Base-by-base conservation (phyloP, 1,140 invertebrate genomes). In the Tribolium madens region DNA sequence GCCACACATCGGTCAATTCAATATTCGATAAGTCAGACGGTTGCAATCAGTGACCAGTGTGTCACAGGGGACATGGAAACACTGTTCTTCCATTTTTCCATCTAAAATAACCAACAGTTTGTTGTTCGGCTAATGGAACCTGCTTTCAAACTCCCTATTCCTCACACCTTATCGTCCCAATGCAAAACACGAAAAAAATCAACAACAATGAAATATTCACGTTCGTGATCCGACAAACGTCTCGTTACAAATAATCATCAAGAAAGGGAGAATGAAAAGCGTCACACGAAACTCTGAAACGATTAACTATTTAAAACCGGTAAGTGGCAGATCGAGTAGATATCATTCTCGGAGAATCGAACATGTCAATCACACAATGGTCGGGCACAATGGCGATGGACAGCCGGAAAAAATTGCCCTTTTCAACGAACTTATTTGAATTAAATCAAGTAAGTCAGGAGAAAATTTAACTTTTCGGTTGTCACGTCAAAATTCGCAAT, bases 81-180 rank as follows among this genome's bases (percentile, higher is more conserved):
- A 82, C 74, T 82, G 81, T 82, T 82, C 81, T 80, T 82, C 81
- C 81, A 82, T 82, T 82, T 80, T 82, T 82, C 81, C 79, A 82
- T 73, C 81, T 79, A 80, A 80, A 82, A 82, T 80, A 79, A 80
- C 78, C 76, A 82, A 79, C 77, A 80, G 77, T 73, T 77, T 73
- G 74, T 81, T 81, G 81, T 81, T 75, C 79, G 75, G 76, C 79
- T 81, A 81, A 81, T 81, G 81, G 81, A 81, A 53, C 70, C 70
- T 50, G 42, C 42, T 50, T 72, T 50, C 46, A 26, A 72, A 50
- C 70, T 18, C 46, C 46, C 57, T 64, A 64, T 64, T 64, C 33
- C 57, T 64, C 57, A 64, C 57, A 64, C 57, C 57, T 64, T 64
- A 64, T 33, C 57, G 6, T 33, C 57, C 21, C 14, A 10, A 64